Percentiles rank a stretch among this genome's conserved stretches.
These are phyloP conservation scores for Pseudomyrmex sp. DNA, from an alignment of 1,140 invertebrate species.

Conservation along the genomic window DNA sequence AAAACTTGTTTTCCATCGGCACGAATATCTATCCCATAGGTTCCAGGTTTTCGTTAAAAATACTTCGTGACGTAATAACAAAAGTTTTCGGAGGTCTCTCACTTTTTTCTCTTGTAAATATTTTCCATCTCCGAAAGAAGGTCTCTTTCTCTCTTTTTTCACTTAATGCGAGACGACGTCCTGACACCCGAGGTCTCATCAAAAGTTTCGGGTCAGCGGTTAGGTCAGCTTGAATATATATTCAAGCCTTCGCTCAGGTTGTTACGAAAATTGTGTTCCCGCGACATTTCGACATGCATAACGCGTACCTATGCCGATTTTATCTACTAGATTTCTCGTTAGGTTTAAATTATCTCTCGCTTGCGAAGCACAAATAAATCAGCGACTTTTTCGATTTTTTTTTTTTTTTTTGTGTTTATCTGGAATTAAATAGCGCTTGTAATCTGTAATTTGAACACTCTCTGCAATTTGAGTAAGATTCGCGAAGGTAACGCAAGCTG, in stretches of 20 bases:
- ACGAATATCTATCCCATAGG: no score
- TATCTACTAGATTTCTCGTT: background rate
- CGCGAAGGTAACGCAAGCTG: background rate
- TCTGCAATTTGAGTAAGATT: background rate
- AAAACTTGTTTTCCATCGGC: no score
- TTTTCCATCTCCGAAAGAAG: background rate
- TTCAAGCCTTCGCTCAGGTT: background rate
- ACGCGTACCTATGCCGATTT: no score
- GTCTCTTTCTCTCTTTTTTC: no score
- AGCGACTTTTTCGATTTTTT: background rate
- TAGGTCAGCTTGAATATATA: background rate
- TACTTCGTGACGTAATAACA: no score
- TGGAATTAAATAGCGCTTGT: constrained; percentile 5
- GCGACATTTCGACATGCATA: background rate
- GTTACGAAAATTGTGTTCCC: background rate
- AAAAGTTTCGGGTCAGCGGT: background rate
- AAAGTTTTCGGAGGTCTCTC: background rate
- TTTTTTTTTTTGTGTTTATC: background rate
- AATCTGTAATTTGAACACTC: background rate
- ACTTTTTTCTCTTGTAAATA: background rate
- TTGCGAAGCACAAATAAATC: background rate
- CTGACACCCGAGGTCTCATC: background rate
- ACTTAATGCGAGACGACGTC: background rate
- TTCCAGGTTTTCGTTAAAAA: no score
- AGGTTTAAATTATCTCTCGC: background rate